Base-by-base conservation (phyloP, 2,797 vertebrate genomes). In the Furcifer pardalis region DNA sequence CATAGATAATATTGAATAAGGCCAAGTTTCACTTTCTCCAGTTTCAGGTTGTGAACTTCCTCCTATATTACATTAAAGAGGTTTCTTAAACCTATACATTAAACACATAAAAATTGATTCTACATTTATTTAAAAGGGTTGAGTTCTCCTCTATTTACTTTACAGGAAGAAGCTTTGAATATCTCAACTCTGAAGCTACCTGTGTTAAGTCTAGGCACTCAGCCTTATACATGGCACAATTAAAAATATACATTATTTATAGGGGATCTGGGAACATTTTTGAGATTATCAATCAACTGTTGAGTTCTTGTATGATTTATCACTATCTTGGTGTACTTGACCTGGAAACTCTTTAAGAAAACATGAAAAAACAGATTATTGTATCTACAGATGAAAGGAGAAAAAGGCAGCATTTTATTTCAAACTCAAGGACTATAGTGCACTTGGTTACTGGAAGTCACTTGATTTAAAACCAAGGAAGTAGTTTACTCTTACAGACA, bases 11-110 rank as follows among this genome's bases (percentile, higher is more conserved):
- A 49, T 32, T 76, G 81, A 93, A 78, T 75, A 25, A 77, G 4
- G 27, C 65, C 79, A 23, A 35, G 30, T 83, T 88, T 68, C 78
- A 76, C 76, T 49, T 56, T 66, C 91, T 88, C 87, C 83, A 72
- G 4, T 85, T 89, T 77, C 59, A 76, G 60, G 15, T 42, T 44
- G 73, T 84, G 73, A 84, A 23, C 46, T 76, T 81, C 25, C 19
- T 21, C 10, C 13, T 8, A 42, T 77, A 69, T 86, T 81, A 52
- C 13, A 59, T 42, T 84, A 71, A 63, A 52, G 74, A 19, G 5
- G 49, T 71, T 82, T 71, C 68, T n/a, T 32, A 32, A 85, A 85
- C 75, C 12, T 12, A 23, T 68, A 60, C 27, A 49, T 76, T 77
- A 81, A 46, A 76, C 79, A 71, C 46, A 42, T 72, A 71, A 75